phyloP scores from a whole-genome alignment of 2,113 vertebrate genomes.

The Larimichthys polyactis region DNA sequence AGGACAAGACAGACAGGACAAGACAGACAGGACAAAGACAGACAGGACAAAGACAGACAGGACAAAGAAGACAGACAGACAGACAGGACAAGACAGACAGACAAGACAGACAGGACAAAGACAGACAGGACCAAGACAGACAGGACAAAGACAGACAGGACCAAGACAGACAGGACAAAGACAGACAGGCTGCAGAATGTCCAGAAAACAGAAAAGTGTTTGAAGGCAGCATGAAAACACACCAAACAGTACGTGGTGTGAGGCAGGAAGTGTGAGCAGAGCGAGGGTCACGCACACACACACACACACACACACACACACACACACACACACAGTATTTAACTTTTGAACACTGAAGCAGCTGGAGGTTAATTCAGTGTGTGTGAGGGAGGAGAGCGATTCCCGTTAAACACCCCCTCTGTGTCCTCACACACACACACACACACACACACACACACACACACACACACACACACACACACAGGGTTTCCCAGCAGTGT shows the following conservation, averaged over 20 bases:
- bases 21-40: too few relatives aligned
- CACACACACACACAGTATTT: not conserved
- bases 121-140: too few relatives aligned
- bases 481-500: constrained; percentile 24
- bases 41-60: too few relatives aligned
- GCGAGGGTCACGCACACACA: not conserved
- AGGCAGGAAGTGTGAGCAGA: constrained; percentile 18
- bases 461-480: too few relatives aligned
- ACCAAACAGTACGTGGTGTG: not conserved
- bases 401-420: constrained; percentile 8
- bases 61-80: too few relatives aligned
- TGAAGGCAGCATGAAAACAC: not conserved
- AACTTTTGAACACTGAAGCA: not conserved
- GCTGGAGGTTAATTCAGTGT: constrained; percentile 14
- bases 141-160: too few relatives aligned
- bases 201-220: not conserved
- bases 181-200: not conserved
- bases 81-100: too few relatives aligned
- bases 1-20: too few relatives aligned
- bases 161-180: too few relatives aligned
- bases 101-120: too few relatives aligned
- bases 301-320: not conserved
- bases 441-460: too few relatives aligned
- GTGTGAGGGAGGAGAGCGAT: constrained; percentile 3
- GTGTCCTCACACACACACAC: not conserved